These are phyloP conservation scores for Brachionus angularis DNA, from an alignment of 1,140 invertebrate species.

Conservation along the genomic window DNA sequence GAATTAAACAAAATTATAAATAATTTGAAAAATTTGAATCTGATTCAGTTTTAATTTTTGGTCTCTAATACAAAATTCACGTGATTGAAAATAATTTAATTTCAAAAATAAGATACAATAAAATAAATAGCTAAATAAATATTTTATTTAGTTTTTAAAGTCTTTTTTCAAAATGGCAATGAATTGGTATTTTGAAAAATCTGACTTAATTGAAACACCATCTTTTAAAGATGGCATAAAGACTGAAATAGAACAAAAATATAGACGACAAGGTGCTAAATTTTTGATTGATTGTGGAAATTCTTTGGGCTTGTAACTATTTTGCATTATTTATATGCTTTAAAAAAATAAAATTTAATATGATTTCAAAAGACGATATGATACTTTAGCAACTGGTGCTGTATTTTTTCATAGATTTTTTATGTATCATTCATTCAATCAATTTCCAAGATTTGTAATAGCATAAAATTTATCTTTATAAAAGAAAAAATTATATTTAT, in stretches of 20 bases:
- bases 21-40: no score
- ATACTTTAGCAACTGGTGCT: conserved; percentile 91
- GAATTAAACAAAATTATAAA: no score
- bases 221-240: conserved; percentile 76
- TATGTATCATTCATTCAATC: conserved; percentile 94
- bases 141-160: no score
- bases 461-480: no score
- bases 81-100: no score
- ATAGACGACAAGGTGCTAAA: conserved; percentile 72
- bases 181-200: conserved; percentile 95
- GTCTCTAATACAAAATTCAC: no score
- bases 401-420: conserved; percentile 98
- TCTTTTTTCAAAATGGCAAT: no score
- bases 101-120: no score
- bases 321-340: conserved; percentile 45
- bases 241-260: conserved; percentile 55
- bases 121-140: no score
- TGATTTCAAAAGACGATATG: conserved; percentile 66
- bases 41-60: no score
- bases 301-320: conserved; percentile 74
- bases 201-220: conserved; percentile 78
- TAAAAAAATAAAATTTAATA: background rate
- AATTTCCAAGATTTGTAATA: conserved; percentile 88
- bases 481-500: no score
- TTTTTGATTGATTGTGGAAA: conserved; percentile 88